Evolutionary conservation across 2,113 vertebrate genomes (phyloP), one percentile per base, ranked within the genome.

Genomic region (Gnathonemus echidnorhynchus): DNA sequence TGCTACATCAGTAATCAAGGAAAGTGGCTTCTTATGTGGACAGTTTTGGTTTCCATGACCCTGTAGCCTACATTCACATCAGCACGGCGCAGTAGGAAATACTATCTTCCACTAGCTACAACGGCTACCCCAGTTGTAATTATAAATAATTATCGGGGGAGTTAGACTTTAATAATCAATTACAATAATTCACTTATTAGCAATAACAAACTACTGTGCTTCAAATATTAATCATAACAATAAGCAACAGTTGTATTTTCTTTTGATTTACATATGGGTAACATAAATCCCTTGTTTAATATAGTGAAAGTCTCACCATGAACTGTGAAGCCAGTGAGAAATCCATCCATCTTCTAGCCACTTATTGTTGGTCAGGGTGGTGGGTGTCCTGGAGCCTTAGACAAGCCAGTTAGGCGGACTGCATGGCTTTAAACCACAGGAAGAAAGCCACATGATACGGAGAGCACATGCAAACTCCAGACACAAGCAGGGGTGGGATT

Each of bases 21-120:
- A 74, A 74, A 27, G n/a, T n/a, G n/a, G 66, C 66, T 92, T 74
- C 91, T 88, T 91, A 86, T 58, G 89, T 92, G 91, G 90, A 89
- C 89, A 80, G 88, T 0, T 21, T 27, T n/a, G 48, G 48, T 27
- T 87, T 87, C 86, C 89, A 74, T 62, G 84, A 86, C n/a, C 21
- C 84, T 45, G 45, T 46, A 56, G 53, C 53, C 19, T 56, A 45
- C 31, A 90, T 90, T 87, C 87, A 56, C 24, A 88, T 62, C 27
- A 48, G 85, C 31, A 42, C 31, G 19, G 85, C 31, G 24, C n/a
- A 87, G 87, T 58, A 48, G 48, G 10, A 58, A 49, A 86, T 46
- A 66, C n/a, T 90, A 21, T 48, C 86, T 86, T 90, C 27, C 83
- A 48, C 27, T 10, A 7, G 19, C 48, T 48, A 87, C 10, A n/a